Percentiles rank a stretch among this genome's conserved stretches.
Conservation (phyloP, 30 jellyfish, hydroid and myxozoan genomes). For the Aurelia aurita region DNA sequence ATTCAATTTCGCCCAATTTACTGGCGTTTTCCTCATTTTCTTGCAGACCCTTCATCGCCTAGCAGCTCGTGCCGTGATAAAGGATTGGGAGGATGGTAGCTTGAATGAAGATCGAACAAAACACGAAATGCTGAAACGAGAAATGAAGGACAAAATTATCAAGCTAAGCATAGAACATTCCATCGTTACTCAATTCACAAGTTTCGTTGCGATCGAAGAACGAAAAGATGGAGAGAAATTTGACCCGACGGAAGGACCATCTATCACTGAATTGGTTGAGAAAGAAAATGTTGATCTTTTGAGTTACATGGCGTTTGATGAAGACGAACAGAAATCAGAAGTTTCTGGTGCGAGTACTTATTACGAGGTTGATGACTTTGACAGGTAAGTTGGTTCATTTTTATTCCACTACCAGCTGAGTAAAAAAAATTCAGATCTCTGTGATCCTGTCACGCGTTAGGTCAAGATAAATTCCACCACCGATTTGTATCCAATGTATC, state of each 20-base stretch:
- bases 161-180: constrained; percentile 74
- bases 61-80: constrained; percentile 89
- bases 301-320: constrained; percentile 70
- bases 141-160: constrained; percentile 67
- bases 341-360: no score
- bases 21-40: no score
- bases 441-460: no score
- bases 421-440: no score
- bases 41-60: constrained; percentile 81
- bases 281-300: constrained; percentile 71
- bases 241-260: constrained; percentile 38
- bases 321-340: not conserved
- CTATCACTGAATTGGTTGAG: constrained; percentile 64
- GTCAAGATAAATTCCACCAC: no score
- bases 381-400: no score
- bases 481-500: no score
- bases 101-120: constrained; percentile 61
- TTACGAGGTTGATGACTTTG: no score
- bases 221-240: constrained; percentile 73
- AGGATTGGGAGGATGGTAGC: constrained; percentile 91
- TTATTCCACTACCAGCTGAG: no score
- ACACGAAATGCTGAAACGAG: constrained; percentile 79
- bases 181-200: constrained; percentile 80
- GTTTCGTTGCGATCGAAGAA: constrained; percentile 92
- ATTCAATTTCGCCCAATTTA: no score